phyloP scores from a whole-genome alignment of 2,797 vertebrate species.

The Siniperca scherzeri region DNA sequence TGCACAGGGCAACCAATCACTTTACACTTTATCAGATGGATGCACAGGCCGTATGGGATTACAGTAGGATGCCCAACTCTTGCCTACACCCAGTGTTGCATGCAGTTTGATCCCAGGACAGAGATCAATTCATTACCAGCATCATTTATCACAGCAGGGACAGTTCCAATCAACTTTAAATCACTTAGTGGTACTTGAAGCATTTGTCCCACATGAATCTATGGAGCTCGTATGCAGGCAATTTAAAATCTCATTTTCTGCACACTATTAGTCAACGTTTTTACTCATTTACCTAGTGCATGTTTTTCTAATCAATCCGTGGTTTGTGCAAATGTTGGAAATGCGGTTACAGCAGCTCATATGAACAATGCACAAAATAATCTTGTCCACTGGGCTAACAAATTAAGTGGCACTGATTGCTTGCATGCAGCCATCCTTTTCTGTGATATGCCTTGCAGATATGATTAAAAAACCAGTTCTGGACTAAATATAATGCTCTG shows the following conservation, averaged over 20 bases:
- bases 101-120: constrained; percentile 40
- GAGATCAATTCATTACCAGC: constrained; percentile 67
- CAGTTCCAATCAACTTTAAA: constrained; percentile 72
- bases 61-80: constrained; percentile 32
- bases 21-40: constrained; percentile 65
- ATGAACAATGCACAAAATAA: constrained; percentile 40
- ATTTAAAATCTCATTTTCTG: constrained; percentile 81
- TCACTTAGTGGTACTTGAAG: constrained; percentile 58
- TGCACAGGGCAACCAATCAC: constrained; percentile 51
- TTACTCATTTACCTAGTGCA: constrained; percentile 53
- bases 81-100: constrained; percentile 23
- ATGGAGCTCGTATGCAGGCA: constrained; percentile 57
- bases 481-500: constrained; percentile 24
- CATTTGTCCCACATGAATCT: constrained; percentile 56
- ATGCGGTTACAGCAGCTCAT: constrained; percentile 8
- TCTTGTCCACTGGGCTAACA: constrained; percentile 44
- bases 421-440: constrained; percentile 34
- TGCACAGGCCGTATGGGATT: constrained; percentile 37
- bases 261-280: constrained; percentile 64
- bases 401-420: constrained; percentile 58
- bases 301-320: constrained; percentile 57
- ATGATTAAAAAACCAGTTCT: constrained; percentile 42
- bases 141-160: constrained; percentile 63
- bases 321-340: constrained; percentile 40
- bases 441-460: constrained; percentile 46